Evolutionary conservation across 1,140 invertebrate genomes (phyloP).

Genomic region (Heterodera schachtii): DNA sequence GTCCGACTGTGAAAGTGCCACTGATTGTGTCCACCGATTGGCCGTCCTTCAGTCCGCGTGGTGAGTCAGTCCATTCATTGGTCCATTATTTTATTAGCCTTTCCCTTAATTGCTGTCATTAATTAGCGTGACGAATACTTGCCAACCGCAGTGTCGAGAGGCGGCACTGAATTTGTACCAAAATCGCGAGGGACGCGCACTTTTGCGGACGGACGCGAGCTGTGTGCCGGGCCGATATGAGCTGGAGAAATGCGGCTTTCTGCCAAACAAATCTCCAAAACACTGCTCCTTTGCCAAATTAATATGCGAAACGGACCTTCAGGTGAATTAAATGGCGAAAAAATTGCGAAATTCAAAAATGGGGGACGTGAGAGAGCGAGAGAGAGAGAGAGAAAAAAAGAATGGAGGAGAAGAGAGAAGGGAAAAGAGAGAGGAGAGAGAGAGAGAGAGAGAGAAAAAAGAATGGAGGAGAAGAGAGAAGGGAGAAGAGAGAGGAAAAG

Average conservation of each 20-base stretch:
- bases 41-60: constrained; percentile 57
- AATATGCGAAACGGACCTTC: constrained; percentile 57
- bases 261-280: constrained; percentile 53
- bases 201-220: constrained; percentile 54
- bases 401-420: too few relatives aligned
- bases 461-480: too few relatives aligned
- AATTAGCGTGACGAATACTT: constrained; percentile 54
- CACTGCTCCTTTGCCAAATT: constrained; percentile 54
- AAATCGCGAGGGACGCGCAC: constrained; percentile 51
- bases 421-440: too few relatives aligned
- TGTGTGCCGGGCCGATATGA: constrained; percentile 56
- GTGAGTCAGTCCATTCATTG: constrained; percentile 14
- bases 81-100: too few relatives aligned
- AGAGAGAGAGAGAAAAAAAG: too few relatives aligned
- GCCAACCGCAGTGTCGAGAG: constrained; percentile 57
- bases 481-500: too few relatives aligned
- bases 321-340: constrained; percentile 15
- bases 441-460: too few relatives aligned
- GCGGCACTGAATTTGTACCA: constrained; percentile 56
- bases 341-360: too few relatives aligned
- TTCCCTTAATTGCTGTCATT: too few relatives aligned
- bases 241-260: constrained; percentile 58
- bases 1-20: constrained; percentile 53
- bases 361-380: too few relatives aligned
- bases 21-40: constrained; percentile 55